Evolutionary conservation across 2,113 vertebrate species (phyloP), one percentile per base, ranked within the genome.

Genomic region (Alexandromys fortis): DNA sequence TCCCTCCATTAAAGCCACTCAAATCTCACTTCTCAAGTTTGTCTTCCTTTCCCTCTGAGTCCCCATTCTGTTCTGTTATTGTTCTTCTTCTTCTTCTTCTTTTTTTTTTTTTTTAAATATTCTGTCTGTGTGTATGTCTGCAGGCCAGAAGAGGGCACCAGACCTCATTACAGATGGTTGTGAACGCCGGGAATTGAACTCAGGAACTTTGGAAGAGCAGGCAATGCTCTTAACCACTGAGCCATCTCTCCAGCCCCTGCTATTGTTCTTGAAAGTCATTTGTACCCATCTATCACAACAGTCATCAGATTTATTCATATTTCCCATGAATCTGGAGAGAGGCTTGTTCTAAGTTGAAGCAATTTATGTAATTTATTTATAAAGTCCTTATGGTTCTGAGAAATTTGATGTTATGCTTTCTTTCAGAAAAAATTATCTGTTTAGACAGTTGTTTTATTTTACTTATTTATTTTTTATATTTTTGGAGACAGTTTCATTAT

Each of bases 301-400:
- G 21, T 58, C 33, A 79, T 35, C 26, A 12, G 30, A 42, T 49
- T 52, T 42, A 35, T 52, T 77, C 13, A 5, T n/a, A 58, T 42
- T 79, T 68, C 7, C 8, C 65, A 21, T 68, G 63, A 75, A 58
- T 82, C 76, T 47, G 12, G 30, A 65, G 58, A 67, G 38, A 92
- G 38, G 35, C 65, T 89, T 88, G 12, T 16, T 42, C 45, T 65
- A 5, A 28, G 22, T 83, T 17, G 35, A 67, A 92, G 58, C 8
- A 76, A 76, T 67, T 86, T 92, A 24, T 95, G 17, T 52, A 82
- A 83, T 82, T 76, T 75, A 45, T 83, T 73, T 75, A 92, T 45
- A 81, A 47, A 89, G 26, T 77, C 26, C 9, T 83, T 90, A 70
- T 8, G 70, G 42, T 63, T 72, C 49, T 70, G 21, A 92, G 85